Evolutionary conservation across 1,140 invertebrate species (phyloP).

Genomic region (Zaprionus africanus): DNA sequence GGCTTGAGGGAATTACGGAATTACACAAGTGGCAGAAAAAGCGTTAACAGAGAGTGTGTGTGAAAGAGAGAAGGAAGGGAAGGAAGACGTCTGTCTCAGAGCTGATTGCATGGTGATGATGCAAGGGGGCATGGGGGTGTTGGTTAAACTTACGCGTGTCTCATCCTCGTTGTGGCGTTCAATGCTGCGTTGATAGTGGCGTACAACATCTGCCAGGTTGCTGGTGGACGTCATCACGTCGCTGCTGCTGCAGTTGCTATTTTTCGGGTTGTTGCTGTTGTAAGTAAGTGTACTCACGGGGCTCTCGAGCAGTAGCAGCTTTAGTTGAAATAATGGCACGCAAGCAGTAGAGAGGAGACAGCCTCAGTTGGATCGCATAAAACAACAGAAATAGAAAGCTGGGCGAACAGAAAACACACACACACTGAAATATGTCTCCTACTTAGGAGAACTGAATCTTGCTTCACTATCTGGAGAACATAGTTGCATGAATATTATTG

Average conservation of each 20-base stretch:
- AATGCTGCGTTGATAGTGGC: slow-evolving; percentile 88
- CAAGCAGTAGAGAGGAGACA: slow-evolving; percentile 47
- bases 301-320: slow-evolving; percentile 13
- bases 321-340: slow-evolving; percentile 55
- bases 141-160: slow-evolving; percentile 85
- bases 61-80: background rate
- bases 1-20: slow-evolving; percentile 7
- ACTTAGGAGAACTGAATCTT: slow-evolving; percentile 22
- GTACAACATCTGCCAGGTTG: slow-evolving; percentile 74
- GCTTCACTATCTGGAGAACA: slow-evolving; percentile 27
- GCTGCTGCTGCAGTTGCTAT: no score
- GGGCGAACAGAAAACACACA: slow-evolving; percentile 13
- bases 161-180: slow-evolving; percentile 87
- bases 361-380: slow-evolving; percentile 30
- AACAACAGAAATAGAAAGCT: slow-evolving; percentile 5
- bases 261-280: slow-evolving; percentile 4
- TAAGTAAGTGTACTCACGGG: slow-evolving; percentile 1
- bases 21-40: slow-evolving; percentile 37
- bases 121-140: background rate
- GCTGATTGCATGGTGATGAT: background rate
- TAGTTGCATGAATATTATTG: slow-evolving; percentile 11
- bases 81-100: background rate
- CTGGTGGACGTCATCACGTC: slow-evolving; percentile 66
- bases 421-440: slow-evolving; percentile 25
- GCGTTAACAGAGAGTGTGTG: slow-evolving; percentile 6